Base-by-base conservation (phyloP, 2,888 invertebrate species). In the Rhabditoides inermis region DNA sequence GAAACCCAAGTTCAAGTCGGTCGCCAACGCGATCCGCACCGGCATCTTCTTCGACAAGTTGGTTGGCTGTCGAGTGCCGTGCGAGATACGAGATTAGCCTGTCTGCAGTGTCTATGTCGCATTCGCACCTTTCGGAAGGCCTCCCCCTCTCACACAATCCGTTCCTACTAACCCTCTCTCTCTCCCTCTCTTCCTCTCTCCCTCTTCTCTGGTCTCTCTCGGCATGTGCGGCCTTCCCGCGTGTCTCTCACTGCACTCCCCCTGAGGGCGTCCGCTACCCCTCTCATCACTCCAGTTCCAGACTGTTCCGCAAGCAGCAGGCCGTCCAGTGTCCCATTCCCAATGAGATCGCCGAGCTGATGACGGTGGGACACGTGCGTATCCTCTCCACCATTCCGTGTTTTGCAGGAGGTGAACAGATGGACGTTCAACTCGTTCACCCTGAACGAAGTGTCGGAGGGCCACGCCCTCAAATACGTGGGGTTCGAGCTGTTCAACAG, bases 341-440 rank as follows among this genome's bases (percentile, higher is more conserved):
- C 1, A 60, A 60, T 1, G 75, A 73, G 40, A 64, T 72, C 23
- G 55, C 53, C 7, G 61, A 61, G 12, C 26, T 63, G 18, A 54
- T 70, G 53, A 61, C 55, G 59, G 66, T 65, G 35, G 25, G 26
- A n/a, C 18, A 20, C 23, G 12, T 26, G 15, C 2, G 6, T 26
- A n/a, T 23, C 23, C 44, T 44, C 12, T 37, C 25, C 25, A 41
- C 28, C 12, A n/a, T 36, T n/a, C n/a, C 26, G 44, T 6, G 23
- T 12, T 25, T 74, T 77, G 7, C 80, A 89, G 88, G 86, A 86
- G 46, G 81, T 90, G 58, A 90, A 90, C 78, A 87, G 89, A 65
- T 94, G 92, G 92, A 86, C 87, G 3, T 92, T 92, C 79, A 88
- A 91, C 79, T 88, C 91, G 58, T 92, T 91, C 77, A 85, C 86